A percentile compares a stretch with the other conserved stretches of the same genome.
phyloP scores from a whole-genome alignment of 2,797 vertebrate species.

The Leuciscus waleckii region DNA sequence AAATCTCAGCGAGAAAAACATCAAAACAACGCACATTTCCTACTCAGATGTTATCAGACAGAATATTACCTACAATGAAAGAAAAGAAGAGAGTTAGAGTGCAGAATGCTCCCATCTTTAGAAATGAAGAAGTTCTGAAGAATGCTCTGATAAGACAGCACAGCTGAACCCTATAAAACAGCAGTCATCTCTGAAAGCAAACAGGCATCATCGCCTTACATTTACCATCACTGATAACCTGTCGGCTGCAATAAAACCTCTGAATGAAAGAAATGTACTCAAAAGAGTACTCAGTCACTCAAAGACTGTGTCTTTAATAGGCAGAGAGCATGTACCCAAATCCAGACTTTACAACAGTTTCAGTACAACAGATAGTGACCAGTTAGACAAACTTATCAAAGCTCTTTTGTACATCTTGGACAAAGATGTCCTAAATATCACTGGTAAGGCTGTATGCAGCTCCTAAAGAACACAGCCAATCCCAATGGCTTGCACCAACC shows the following conservation, averaged over 20 bases:
- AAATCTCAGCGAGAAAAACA: constrained; percentile 8
- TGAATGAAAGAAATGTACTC: background rate
- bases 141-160: background rate
- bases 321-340: background rate
- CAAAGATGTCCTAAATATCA: background rate
- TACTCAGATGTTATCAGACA: constrained; percentile 1
- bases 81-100: background rate
- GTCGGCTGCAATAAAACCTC: background rate
- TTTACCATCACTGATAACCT: background rate
- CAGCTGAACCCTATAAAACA: constrained; percentile 4
- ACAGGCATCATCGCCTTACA: background rate
- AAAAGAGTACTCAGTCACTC: background rate
- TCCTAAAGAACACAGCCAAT: background rate
- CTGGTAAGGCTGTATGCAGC: background rate
- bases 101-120: constrained; percentile 15
- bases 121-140: background rate
- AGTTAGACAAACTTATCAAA: background rate
- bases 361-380: background rate
- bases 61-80: constrained; percentile 2
- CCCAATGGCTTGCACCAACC: background rate
- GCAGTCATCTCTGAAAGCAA: background rate
- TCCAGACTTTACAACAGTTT: background rate
- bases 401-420: background rate
- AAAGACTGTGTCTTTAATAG: background rate
- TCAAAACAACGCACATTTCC: constrained; percentile 1